Conservation (phyloP, 2,888 invertebrate genomes). For the Cryptus armator region DNA sequence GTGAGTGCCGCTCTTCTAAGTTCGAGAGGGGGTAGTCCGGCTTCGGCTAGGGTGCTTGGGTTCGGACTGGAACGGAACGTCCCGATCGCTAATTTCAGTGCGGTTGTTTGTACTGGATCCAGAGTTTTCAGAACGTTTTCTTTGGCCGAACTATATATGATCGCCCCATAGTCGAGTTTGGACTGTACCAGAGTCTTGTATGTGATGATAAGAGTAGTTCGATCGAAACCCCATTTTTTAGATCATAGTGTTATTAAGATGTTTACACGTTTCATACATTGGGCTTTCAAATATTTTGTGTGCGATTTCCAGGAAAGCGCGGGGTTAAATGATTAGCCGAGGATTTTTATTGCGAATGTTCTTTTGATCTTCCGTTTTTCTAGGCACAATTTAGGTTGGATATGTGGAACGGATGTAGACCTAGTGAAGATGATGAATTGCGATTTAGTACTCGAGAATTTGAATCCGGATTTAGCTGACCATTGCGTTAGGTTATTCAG, state of each 20-base stretch:
- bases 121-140: constrained; percentile 13
- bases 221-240: neutral
- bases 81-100: constrained; percentile 41
- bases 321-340: constrained; percentile 56
- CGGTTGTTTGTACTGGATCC: constrained; percentile 37
- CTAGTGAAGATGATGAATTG: constrained; percentile 19
- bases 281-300: constrained; percentile 16
- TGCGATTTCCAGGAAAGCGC: constrained; percentile 50
- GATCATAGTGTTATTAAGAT: neutral
- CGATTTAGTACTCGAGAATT: constrained; percentile 20
- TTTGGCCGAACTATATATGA: constrained; percentile 49
- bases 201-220: constrained; percentile 37
- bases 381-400: neutral
- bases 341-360: constrained; percentile 8
- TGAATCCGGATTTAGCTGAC: constrained; percentile 24
- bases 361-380: neutral
- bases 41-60: constrained; percentile 25
- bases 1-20: neutral
- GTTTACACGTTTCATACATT: neutral
- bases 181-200: constrained; percentile 44
- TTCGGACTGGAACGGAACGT: constrained; percentile 45
- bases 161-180: constrained; percentile 54
- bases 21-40: constrained; percentile 9
- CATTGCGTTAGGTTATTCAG: constrained; percentile 10
- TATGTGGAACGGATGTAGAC: neutral